phyloP scores from a whole-genome alignment of 1,140 invertebrate species.

The Wiebesia pumilae region DNA sequence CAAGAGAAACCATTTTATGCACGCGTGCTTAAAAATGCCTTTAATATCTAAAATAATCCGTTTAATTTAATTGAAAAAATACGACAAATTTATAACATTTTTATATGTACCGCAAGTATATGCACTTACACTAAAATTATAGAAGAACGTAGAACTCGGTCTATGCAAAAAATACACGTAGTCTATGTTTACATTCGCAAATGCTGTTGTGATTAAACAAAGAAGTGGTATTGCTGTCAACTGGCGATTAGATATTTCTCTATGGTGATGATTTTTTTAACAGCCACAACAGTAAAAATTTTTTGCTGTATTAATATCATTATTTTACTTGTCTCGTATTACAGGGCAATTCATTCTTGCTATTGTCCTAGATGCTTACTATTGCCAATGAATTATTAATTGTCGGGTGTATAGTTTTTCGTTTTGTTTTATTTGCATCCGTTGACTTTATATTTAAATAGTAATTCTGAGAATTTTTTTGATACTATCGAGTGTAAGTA shows the following conservation, averaged over 20 bases:
- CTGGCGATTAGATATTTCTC: conserved; percentile 18
- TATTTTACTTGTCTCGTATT: background rate
- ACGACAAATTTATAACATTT: no score
- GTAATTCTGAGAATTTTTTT: background rate
- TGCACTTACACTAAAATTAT: no score
- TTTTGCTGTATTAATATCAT: background rate
- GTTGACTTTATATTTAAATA: background rate
- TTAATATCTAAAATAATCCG: no score
- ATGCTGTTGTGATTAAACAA: background rate
- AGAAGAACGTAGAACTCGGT: no score
- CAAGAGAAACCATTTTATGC: no score
- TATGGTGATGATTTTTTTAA: background rate
- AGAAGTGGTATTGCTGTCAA: conserved; percentile 36
- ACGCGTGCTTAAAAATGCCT: no score
- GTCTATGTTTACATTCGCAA: no score
- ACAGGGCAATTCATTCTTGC: background rate
- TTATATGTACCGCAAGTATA: no score
- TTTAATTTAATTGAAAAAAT: no score
- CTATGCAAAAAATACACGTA: no score
- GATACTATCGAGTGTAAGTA: no score
- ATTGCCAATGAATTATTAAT: conserved; percentile 5
- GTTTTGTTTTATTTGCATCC: background rate
- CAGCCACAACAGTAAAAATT: background rate
- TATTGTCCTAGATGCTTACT: background rate
- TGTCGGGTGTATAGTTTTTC: no score